Base-by-base conservation (phyloP, 2,113 vertebrate genomes). In the Sphyrna mokarran region DNA sequence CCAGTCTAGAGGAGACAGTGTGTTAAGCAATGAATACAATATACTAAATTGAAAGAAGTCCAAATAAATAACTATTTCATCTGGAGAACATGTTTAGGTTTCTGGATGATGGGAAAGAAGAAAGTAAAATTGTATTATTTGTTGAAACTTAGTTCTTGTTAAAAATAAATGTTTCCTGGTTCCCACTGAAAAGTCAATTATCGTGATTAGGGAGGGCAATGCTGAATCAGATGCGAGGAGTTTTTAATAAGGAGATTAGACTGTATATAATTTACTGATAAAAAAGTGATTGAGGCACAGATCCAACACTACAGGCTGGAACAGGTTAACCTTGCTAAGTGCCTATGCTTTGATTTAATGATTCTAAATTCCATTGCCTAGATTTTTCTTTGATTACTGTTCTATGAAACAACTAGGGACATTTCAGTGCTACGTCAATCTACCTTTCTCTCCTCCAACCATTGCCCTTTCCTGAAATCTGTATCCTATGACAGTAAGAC, bases 281-380 rank as follows among this genome's bases (percentile, higher is more conserved):
- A 18, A 40, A 95, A 43, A 68, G 54, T 68, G n/a, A 68, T 54
- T 37, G 48, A 83, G 78, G 85, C 48, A 95, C n/a, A 20, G 76
- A 33, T 63, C 78, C 33, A 61, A 85, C 54, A 18, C 7, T 48
- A 95, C 70, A 48, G 8, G 61, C 22, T 69, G 63, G 33, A 54
- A 29, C 95, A 83, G 18, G 58, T 43, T 68, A 86, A 69, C 66
- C n/a, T 87, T 63, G 48, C 95, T 78, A 95, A 37, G 54, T 96
- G 87, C 58, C 87, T 48, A 6, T 58, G 37, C 20, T 91, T 93
- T 96, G 87, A 90, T 89, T 66, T 76, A 61, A 37, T 43, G 33
- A 8, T 91, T 37, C 78, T 95, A 68, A 90, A 70, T 93, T 93
- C 54, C 11, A 3, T 48, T 48, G 20, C 26, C 14, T 69, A 72